phyloP scores from a whole-genome alignment of 37 sponge, comb jelly and placozoan species.

The Halichondria panicea region DNA sequence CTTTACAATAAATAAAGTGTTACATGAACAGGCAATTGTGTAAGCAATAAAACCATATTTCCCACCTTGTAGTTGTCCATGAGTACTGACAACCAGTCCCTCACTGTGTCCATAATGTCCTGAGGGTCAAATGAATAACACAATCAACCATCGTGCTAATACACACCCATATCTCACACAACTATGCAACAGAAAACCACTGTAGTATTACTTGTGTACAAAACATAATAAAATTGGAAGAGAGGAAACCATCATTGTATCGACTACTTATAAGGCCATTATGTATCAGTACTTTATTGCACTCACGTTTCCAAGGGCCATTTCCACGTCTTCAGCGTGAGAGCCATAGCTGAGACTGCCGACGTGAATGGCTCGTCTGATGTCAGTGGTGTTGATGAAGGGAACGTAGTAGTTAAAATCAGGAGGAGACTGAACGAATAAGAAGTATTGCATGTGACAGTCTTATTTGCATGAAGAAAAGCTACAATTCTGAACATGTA shows the following conservation, averaged over 20 bases:
- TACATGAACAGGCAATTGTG: too few relatives aligned
- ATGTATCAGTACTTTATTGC: not conserved
- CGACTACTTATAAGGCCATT: not conserved
- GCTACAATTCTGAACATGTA: too few relatives aligned
- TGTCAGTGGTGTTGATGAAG: slow-evolving; percentile 35
- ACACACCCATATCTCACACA: too few relatives aligned
- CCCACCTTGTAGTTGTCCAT: slow-evolving; percentile 89
- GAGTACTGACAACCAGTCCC: slow-evolving; percentile 45
- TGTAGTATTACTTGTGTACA: too few relatives aligned
- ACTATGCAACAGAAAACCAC: too few relatives aligned
- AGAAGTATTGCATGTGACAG: too few relatives aligned
- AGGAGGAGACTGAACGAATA: slow-evolving; percentile 62
- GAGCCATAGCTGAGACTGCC: slow-evolving; percentile 72
- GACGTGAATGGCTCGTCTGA: slow-evolving; percentile 78
- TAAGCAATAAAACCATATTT: too few relatives aligned
- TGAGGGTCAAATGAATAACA: too few relatives aligned
- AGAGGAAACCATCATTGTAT: not conserved
- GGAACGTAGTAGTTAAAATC: slow-evolving; percentile 66
- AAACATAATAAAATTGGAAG: not conserved
- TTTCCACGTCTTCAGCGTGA: slow-evolving; percentile 58
- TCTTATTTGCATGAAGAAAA: too few relatives aligned
- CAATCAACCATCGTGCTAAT: too few relatives aligned
- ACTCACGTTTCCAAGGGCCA: slow-evolving; percentile 57
- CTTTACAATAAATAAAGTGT: too few relatives aligned
- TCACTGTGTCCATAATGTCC: slow-evolving; percentile 77